phyloP scores from a whole-genome alignment of 2,797 vertebrate species.

The Rhinichthys osculus region DNA sequence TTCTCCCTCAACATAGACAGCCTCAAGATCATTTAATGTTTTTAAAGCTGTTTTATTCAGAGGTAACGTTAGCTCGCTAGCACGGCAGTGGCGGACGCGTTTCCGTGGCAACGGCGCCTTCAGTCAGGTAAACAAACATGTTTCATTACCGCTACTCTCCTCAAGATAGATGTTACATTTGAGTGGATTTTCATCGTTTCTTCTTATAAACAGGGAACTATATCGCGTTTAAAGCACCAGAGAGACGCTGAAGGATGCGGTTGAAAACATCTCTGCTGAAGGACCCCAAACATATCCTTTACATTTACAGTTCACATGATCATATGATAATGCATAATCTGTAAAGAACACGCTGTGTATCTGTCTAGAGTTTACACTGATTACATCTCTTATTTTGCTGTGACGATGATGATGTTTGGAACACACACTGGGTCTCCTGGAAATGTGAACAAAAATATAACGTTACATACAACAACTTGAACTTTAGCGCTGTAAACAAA shows the following conservation, averaged over 20 bases:
- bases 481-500: neutral
- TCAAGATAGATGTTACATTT: neutral
- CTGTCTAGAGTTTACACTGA: neutral
- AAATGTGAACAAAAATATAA: neutral
- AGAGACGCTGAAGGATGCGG: constrained; percentile 80
- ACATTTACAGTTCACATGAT: neutral
- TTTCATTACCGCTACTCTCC: neutral
- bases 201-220: neutral
- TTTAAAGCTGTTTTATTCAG: neutral
- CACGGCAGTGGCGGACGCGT: constrained; percentile 14
- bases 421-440: neutral
- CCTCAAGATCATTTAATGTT: neutral
- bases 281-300: constrained; percentile 99
- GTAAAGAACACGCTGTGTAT: neutral
- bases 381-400: neutral
- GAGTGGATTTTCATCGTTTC: neutral
- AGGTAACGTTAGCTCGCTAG: neutral
- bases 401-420: neutral
- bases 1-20: neutral
- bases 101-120: constrained; percentile 54
- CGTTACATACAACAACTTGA: neutral
- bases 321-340: neutral
- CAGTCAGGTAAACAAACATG: neutral
- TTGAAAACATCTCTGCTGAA: constrained; percentile 92
- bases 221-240: neutral